Percentiles rank a stretch among this genome's conserved stretches.
Conservation (phyloP, 2,888 invertebrate species). For the Abrostola triplasia region DNA sequence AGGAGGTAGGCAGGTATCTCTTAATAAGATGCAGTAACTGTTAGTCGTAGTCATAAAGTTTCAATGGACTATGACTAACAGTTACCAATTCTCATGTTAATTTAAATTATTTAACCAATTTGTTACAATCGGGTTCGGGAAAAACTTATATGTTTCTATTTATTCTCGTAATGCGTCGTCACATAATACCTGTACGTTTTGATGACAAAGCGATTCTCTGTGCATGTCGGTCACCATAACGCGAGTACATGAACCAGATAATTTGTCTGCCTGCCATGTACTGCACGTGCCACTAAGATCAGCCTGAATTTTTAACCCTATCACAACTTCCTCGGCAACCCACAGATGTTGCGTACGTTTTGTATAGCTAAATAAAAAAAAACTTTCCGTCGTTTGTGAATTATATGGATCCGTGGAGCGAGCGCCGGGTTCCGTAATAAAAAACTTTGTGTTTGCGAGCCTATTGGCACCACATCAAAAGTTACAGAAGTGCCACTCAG, state of each 20-base stretch:
- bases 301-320: background rate
- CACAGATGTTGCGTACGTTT: constrained; percentile 9
- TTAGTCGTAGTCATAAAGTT: too few species aligned
- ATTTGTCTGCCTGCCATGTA: background rate
- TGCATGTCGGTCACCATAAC: background rate
- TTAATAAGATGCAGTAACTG: too few species aligned
- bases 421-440: constrained; percentile 16
- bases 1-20: too few species aligned
- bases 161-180: too few species aligned
- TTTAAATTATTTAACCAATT: background rate
- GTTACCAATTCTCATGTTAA: too few species aligned
- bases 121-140: background rate
- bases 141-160: too few species aligned
- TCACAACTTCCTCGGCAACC: background rate
- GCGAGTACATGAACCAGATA: too few species aligned
- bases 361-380: constrained; percentile 17
- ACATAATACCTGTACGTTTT: background rate
- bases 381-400: constrained; percentile 14
- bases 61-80: too few species aligned
- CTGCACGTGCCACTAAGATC: background rate
- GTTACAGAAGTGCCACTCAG: constrained; percentile 10
- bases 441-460: constrained; percentile 17
- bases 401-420: constrained; percentile 19
- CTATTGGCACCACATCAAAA: background rate
- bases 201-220: background rate